phyloP scores from a whole-genome alignment of 2,888 invertebrate species.

The Hypselothyrea guttata region DNA sequence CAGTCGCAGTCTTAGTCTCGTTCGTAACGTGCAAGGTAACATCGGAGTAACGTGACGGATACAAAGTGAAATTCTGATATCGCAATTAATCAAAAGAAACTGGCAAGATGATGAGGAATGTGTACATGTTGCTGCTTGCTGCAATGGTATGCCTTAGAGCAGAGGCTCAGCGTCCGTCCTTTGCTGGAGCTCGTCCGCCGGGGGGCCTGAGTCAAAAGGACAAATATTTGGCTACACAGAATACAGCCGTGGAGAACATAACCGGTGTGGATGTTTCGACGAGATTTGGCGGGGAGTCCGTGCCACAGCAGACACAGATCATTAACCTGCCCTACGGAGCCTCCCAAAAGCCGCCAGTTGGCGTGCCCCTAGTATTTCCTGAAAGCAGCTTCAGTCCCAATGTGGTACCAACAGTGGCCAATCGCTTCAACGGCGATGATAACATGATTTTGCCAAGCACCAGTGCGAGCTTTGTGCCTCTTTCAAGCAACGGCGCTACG shows the following conservation, averaged over 20 bases:
- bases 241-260: slow-evolving; percentile 50
- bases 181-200: slow-evolving; percentile 85
- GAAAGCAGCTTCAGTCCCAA: slow-evolving; percentile 33
- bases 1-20: slow-evolving; percentile 43
- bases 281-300: slow-evolving; percentile 83
- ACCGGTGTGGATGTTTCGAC: slow-evolving; percentile 79
- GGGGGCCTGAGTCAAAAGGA: slow-evolving; percentile 85
- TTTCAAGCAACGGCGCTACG: too few species aligned
- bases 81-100: neutral
- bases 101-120: slow-evolving; percentile 35
- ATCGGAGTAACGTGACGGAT: slow-evolving; percentile 12
- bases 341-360: slow-evolving; percentile 71
- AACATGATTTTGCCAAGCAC: slow-evolving; percentile 6
- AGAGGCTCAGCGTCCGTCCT: slow-evolving; percentile 85
- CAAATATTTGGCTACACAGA: slow-evolving; percentile 79
- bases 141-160: slow-evolving; percentile 29
- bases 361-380: slow-evolving; percentile 68
- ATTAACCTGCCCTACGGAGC: slow-evolving; percentile 53
- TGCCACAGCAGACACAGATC: slow-evolving; percentile 80
- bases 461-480: slow-evolving; percentile 7
- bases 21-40: slow-evolving; percentile 15
- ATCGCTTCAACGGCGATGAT: slow-evolving; percentile 53
- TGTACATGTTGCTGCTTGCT: slow-evolving; percentile 19
- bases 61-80: slow-evolving; percentile 45
- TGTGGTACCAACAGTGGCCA: slow-evolving; percentile 36